phyloP scores from a whole-genome alignment of 1,140 invertebrate genomes.

The Dendrolimus kikuchii region DNA sequence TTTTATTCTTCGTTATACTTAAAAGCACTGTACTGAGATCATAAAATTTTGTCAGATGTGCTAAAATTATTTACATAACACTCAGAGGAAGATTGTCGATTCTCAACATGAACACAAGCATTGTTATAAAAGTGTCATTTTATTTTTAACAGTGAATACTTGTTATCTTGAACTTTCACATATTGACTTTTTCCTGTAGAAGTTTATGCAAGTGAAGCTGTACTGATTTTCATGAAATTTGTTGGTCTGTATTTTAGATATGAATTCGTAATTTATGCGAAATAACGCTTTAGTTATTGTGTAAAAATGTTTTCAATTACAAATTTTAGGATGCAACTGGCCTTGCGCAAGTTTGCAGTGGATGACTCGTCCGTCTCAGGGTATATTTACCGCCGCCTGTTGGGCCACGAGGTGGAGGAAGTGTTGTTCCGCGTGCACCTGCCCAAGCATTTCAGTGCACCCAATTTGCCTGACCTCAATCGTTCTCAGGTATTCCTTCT shows the following conservation, averaged over 20 bases:
- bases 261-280: not conserved
- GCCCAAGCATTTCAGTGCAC: slow-evolving; percentile 97
- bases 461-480: slow-evolving; percentile 97
- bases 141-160: too few species aligned
- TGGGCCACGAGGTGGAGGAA: slow-evolving; percentile 98
- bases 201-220: too few species aligned
- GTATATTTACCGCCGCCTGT: slow-evolving; percentile 96
- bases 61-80: too few species aligned
- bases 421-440: slow-evolving; percentile 91
- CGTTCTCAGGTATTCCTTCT: slow-evolving; percentile 87
- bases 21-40: too few species aligned
- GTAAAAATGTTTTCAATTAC: not conserved
- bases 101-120: too few species aligned
- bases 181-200: too few species aligned
- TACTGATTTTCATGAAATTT: too few species aligned
- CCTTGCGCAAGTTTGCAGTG: slow-evolving; percentile 95
- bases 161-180: too few species aligned
- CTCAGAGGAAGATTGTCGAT: too few species aligned
- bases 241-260: slow-evolving; percentile 6
- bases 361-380: slow-evolving; percentile 97
- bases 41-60: too few species aligned
- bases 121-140: too few species aligned
- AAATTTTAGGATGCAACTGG: slow-evolving; percentile 92
- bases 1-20: too few species aligned
- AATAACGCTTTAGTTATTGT: not conserved